Base-by-base conservation (phyloP, 2,888 invertebrate genomes). In the Nephrotoma flavescens region DNA sequence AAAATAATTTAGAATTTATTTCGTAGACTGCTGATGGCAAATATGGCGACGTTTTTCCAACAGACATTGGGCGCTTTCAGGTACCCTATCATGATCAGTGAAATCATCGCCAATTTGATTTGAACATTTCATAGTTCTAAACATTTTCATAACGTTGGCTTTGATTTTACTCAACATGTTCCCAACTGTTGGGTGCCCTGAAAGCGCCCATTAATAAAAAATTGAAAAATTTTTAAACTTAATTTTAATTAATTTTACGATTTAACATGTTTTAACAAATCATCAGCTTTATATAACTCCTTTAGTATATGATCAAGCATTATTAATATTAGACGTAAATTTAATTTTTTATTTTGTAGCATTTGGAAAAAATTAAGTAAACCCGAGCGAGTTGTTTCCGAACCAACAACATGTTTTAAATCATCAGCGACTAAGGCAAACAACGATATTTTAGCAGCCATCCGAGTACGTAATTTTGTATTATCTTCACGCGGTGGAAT, bases 361-460 rank as follows among this genome's bases (percentile, higher is more conserved):
- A 94, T 92, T 88, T 93, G 93, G 89, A 94, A 94, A 45, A 94
- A 92, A 87, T 92, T 92, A 86, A 92, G 89, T 12, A 93, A 90
- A n/a, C 94, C 94, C 87, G 92, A 91, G 12, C 93, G 91, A 0
- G 93, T 92, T 9, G 94, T 93, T 88, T 94, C 94, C 86, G 92
- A 92, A 31, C 94, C 94, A 86, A 95, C 92, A 86, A 94, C 91
- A 86, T 93, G 93, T 86, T 93, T 92, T 88, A 94, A 89, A 89
- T 94, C 94, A 90, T 94, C 94, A 92, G 87, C 95, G 45, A 96
- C 91, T 89, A 95, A 94, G 7, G 96, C 95, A n/a, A 96, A 92
- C 89, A 97, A 92, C 87, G 96, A 95, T 52, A 95, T 93, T 92
- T 96, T 96, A 47, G 96, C 96, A 86, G 95, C 95, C 6, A 97